These are phyloP conservation scores for Lethrus apterus DNA, from an alignment of 1,140 invertebrate genomes.

Conservation along the genomic window DNA sequence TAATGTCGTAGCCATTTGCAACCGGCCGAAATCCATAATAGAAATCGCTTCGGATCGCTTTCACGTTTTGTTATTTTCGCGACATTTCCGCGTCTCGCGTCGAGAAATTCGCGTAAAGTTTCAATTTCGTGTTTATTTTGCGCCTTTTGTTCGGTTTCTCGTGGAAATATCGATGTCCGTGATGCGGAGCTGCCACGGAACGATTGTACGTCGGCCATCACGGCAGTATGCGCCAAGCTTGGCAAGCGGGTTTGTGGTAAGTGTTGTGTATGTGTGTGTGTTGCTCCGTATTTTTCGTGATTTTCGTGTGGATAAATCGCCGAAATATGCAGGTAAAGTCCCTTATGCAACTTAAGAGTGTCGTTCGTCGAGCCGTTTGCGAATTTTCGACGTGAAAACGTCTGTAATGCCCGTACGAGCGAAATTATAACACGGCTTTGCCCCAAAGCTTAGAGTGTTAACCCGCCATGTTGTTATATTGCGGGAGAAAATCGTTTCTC, in stretches of 20 bases:
- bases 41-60: slow-evolving; percentile 11
- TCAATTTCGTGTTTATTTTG: background rate
- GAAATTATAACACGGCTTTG: slow-evolving; percentile 25
- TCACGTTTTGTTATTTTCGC: background rate
- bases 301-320: slow-evolving; percentile 37
- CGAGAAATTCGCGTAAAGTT: slow-evolving; percentile 4
- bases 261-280: slow-evolving; percentile 41
- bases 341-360: background rate
- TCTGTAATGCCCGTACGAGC: slow-evolving; percentile 11
- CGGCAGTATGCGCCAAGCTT: slow-evolving; percentile 38
- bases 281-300: slow-evolving; percentile 40
- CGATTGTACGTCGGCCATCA: slow-evolving; percentile 37
- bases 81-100: background rate
- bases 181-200: slow-evolving; percentile 15
- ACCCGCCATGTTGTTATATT: slow-evolving; percentile 40
- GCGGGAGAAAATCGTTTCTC: slow-evolving; percentile 19
- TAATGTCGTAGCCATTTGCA: slow-evolving; percentile 25
- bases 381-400: slow-evolving; percentile 4
- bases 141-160: background rate
- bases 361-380: too few species aligned
- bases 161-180: slow-evolving; percentile 2
- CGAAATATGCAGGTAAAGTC: slow-evolving; percentile 39
- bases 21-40: slow-evolving; percentile 13
- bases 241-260: slow-evolving; percentile 38
- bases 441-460: slow-evolving; percentile 32